phyloP scores from a whole-genome alignment of 2,888 invertebrate species.

The Neocrepidodera transversa region DNA sequence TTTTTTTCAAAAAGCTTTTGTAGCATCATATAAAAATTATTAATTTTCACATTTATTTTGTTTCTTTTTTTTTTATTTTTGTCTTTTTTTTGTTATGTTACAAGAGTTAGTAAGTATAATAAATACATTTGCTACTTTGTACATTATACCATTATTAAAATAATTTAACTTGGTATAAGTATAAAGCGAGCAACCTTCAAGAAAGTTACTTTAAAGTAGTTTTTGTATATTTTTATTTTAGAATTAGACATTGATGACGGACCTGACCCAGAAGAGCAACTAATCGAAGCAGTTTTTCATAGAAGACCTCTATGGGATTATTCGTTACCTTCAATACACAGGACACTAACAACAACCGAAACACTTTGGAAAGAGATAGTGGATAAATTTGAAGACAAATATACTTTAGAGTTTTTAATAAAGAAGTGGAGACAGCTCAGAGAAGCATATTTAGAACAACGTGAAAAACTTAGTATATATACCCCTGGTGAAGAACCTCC shows the following conservation, averaged over 20 bases:
- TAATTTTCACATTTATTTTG: not conserved
- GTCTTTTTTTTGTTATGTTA: not conserved
- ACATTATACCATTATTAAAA: not conserved
- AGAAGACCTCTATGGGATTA: constrained; percentile 12
- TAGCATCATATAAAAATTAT: not conserved
- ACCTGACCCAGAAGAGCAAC: constrained; percentile 7
- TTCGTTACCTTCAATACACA: not conserved
- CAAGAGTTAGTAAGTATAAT: constrained; percentile 13
- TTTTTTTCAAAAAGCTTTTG: not conserved
- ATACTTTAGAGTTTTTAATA: constrained; percentile 6
- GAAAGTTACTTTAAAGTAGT: too few species aligned
- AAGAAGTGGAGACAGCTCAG: constrained; percentile 8
- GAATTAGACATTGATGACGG: constrained; percentile 2
- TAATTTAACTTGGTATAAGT: not conserved
- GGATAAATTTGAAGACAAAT: constrained; percentile 1
- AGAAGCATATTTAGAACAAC: not conserved
- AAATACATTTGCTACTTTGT: not conserved
- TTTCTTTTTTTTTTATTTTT: not conserved
- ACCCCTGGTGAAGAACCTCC: not conserved
- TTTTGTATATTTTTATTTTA: constrained; percentile 1
- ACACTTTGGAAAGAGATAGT: constrained; percentile 4
- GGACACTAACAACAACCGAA: not conserved
- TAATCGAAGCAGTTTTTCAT: constrained; percentile 7
- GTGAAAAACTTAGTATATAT: not conserved
- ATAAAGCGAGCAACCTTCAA: too few species aligned